Conservation (phyloP, 1,140 invertebrate genomes). For the Oedothorax gibbosus region DNA sequence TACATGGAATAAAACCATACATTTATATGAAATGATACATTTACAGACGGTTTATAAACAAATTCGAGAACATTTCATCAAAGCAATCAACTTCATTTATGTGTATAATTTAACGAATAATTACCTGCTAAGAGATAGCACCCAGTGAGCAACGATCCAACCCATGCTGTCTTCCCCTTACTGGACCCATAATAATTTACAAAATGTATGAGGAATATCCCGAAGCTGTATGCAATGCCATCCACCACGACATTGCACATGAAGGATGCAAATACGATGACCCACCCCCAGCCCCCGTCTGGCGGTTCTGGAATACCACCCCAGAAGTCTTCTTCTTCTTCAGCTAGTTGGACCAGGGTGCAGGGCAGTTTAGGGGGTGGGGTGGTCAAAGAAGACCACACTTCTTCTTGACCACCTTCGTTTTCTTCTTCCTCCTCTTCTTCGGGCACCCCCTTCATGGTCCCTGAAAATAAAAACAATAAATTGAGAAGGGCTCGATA, state of each 20-base stretch:
- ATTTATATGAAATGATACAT: too few relatives aligned
- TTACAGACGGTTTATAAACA: too few relatives aligned
- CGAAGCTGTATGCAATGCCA: conserved; percentile 94
- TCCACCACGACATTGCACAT: conserved; percentile 99
- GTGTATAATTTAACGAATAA: neutral
- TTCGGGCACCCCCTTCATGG: conserved; percentile 57
- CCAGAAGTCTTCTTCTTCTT: conserved; percentile 35
- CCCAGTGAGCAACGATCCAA: conserved; percentile 91
- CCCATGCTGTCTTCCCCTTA: conserved; percentile 92
- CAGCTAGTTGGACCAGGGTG: conserved; percentile 21
- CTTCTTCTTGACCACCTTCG: conserved; percentile 31
- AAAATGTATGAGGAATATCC: conserved; percentile 86
- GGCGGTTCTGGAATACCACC: conserved; percentile 64
- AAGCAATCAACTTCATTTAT: too few relatives aligned
- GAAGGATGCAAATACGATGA: conserved; percentile 95
- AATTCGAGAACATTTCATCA: too few relatives aligned
- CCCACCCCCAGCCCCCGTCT: conserved; percentile 80
- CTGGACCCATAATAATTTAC: conserved; percentile 84
- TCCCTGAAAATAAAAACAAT: conserved; percentile 15
- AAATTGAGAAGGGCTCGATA: too few relatives aligned
- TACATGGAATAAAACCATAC: too few relatives aligned
- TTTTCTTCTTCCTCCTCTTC: conserved; percentile 52
- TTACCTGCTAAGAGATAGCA: conserved; percentile 91
- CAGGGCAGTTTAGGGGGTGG: conserved; percentile 46
- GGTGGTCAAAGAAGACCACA: conserved; percentile 49